These are phyloP conservation scores for Chrysolophus pictus DNA, from an alignment of 2,797 vertebrate species.

Conservation along the genomic window DNA sequence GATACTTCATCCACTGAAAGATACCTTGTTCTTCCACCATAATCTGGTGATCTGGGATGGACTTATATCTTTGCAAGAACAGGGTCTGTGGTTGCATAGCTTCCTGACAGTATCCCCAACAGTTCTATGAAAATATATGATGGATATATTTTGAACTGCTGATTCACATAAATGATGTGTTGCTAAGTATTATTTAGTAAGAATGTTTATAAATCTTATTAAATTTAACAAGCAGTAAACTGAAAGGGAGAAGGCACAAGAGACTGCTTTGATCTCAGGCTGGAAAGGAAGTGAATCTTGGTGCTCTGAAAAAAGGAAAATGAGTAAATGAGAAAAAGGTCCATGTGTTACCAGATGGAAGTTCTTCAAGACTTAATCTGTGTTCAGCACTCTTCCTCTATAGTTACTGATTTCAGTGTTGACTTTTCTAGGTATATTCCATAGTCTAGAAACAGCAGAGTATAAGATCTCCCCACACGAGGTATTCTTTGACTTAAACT, in stretches of 20 bases:
- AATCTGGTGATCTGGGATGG: neutral
- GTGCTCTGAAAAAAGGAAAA: neutral
- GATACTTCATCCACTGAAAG: neutral
- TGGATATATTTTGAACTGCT: neutral
- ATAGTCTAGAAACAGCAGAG: neutral
- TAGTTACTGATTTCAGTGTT: neutral
- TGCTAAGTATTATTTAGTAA: neutral
- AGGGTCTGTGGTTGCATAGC: neutral
- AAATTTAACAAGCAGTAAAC: neutral
- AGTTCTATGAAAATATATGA: neutral
- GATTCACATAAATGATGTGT: neutral
- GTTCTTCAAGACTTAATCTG: neutral
- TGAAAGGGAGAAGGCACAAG: neutral
- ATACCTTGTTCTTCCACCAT: neutral
- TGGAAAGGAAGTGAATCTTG: neutral
- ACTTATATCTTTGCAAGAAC: neutral
- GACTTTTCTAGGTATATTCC: neutral
- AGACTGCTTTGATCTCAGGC: neutral
- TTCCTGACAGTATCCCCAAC: neutral
- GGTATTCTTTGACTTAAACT: neutral
- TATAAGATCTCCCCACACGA: neutral
- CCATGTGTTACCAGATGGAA: neutral
- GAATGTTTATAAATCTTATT: neutral
- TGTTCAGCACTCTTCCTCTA: neutral
- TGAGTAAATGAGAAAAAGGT: neutral